phyloP scores from a whole-genome alignment of 2,888 invertebrate genomes.

The Caenorhabditis panamensis region DNA sequence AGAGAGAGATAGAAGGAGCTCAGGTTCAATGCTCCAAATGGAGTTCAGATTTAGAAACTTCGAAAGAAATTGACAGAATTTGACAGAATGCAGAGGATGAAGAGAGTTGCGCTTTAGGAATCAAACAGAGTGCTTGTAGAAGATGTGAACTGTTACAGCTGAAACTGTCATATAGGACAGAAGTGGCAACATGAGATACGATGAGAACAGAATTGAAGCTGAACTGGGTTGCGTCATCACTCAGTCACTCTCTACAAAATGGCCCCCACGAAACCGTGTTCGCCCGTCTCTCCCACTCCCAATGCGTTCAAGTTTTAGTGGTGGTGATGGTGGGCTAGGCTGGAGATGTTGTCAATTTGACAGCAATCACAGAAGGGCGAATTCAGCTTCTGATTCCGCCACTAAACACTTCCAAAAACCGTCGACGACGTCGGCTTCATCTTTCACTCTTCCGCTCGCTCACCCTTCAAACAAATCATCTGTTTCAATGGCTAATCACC shows the following conservation, averaged over 20 bases:
- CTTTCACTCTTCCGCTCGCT: conserved; percentile 4
- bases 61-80: not conserved
- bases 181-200: not conserved
- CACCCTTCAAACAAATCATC: conserved; percentile 59
- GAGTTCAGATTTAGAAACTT: too few species aligned
- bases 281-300: not conserved
- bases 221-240: conserved; percentile 48
- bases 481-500: conserved; percentile 61
- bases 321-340: conserved; percentile 3
- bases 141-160: too few species aligned
- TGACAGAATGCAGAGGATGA: not conserved
- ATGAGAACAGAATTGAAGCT: conserved; percentile 28
- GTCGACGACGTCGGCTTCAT: conserved; percentile 40
- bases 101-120: too few species aligned
- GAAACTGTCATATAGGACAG: not conserved
- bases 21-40: too few species aligned
- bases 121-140: too few species aligned
- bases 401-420: conserved; percentile 51
- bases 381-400: not conserved
- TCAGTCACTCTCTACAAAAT: conserved; percentile 24
- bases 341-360: conserved; percentile 56
- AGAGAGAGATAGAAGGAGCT: not conserved
- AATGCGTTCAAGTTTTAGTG: conserved; percentile 53
- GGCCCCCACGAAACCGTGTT: conserved; percentile 25
- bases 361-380: conserved; percentile 22